phyloP scores from a whole-genome alignment of 2,797 vertebrate genomes.

The Pteronotus mesoamericanus region DNA sequence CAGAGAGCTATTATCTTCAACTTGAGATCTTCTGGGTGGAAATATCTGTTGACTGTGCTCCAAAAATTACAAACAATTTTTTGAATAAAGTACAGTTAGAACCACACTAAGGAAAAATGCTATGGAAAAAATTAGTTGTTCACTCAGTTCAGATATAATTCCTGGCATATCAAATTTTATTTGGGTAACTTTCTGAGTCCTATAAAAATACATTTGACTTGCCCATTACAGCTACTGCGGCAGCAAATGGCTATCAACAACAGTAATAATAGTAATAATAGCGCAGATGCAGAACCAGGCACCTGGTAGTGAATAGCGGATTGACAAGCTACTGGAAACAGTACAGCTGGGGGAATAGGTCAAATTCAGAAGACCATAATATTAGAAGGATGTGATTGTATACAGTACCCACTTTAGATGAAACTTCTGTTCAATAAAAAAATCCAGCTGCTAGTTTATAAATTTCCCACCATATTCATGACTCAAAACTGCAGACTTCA shows the following conservation, averaged over 20 bases:
- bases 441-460: not conserved
- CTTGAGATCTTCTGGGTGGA: not conserved
- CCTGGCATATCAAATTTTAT: conserved; percentile 20
- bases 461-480: not conserved
- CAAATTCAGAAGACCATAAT: not conserved
- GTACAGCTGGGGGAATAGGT: not conserved
- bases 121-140: conserved; percentile 36
- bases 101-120: conserved; percentile 8
- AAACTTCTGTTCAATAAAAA: not conserved
- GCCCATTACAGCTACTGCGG: not conserved
- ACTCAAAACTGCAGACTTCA: not conserved
- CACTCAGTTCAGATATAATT: not conserved
- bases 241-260: not conserved
- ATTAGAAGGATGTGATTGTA: not conserved
- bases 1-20: not conserved
- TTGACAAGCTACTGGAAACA: not conserved
- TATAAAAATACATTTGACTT: conserved; percentile 7
- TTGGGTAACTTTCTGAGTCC: conserved; percentile 17
- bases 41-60: not conserved
- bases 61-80: conserved; percentile 29
- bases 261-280: not conserved
- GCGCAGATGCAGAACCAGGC: not conserved
- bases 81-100: conserved; percentile 26
- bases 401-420: not conserved
- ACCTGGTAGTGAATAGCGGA: not conserved